Base-by-base conservation (phyloP, 2,888 invertebrate genomes). In the Sthenelais limicola region DNA sequence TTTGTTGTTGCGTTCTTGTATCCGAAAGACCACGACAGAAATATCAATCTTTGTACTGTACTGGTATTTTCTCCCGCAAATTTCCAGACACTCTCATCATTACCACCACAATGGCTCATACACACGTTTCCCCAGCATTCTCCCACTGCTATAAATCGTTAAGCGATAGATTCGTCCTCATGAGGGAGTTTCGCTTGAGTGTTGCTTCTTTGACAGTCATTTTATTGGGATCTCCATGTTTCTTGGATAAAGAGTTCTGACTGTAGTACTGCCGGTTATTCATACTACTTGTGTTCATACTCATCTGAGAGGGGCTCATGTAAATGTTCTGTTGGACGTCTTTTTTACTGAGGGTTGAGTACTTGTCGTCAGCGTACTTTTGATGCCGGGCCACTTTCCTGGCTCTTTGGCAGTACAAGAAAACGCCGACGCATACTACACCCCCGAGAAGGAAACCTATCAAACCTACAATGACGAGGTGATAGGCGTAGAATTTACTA, bases 361-460 rank as follows among this genome's bases (percentile, higher is more conserved):
- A 72, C 30, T 70, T 70, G 9, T 71, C 48, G n/a, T 58, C 62
- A 15, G 38, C 32, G 38, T 43, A 67, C 38, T 71, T 72, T 24
- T 73, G 71, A 28, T 72, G 58, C 3, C 75, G 72, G 9, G 71
- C 38, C 12, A 68, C 68, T 43, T 58, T 26, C 9, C 71, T 24
- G 15, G 47, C 18, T 18, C 71, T 38, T 71, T 73, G 73, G 28
- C 80, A 67, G 69, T 82, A 82, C 51, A 80, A 74, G 68, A 74
- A 79, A n/a, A 82, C 48, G 1, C 78, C 80, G 0, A 82, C 69
- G 3, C 79, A 78, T 0, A 79, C 77, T 2, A 75, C 74, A 9
- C 80, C 81, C 1, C 82, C 82, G 0, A 82, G 71, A 30, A 80
- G 56, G 71, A 81, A 82, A 15, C 78, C 79, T 26, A 80, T 71